phyloP scores from a whole-genome alignment of 2,113 vertebrate species.

The Chaetodon trifascialis region DNA sequence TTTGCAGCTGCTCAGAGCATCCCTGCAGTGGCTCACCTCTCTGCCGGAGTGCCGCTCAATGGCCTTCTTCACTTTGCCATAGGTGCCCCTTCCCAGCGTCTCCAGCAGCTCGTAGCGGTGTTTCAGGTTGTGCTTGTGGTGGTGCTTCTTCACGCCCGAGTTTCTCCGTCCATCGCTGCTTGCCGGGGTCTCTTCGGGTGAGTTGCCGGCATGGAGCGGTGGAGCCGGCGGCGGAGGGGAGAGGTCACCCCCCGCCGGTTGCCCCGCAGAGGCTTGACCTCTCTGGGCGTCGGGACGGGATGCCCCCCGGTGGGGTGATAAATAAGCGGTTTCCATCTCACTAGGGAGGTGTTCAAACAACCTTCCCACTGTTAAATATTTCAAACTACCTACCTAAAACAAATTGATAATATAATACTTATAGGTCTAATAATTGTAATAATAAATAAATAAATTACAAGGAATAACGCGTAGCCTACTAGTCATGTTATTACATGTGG shows the following conservation, averaged over 20 bases:
- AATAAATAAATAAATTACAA: constrained; percentile 88
- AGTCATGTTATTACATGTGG: constrained; percentile 73
- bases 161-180: constrained; percentile 79
- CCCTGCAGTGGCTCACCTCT: constrained; percentile 88
- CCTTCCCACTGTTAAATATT: constrained; percentile 74
- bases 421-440: constrained; percentile 79
- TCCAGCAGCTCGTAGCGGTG: constrained; percentile 98
- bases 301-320: constrained; percentile 71
- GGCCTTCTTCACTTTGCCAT: constrained; percentile 98
- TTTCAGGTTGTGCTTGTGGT: constrained; percentile 99
- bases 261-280: constrained; percentile 55
- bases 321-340: constrained; percentile 82
- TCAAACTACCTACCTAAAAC: constrained; percentile 66
- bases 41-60: constrained; percentile 95
- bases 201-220: constrained; percentile 49
- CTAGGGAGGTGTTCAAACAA: constrained; percentile 55
- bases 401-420: constrained; percentile 82
- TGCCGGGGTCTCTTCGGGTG: constrained; percentile 58
- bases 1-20: constrained; percentile 12
- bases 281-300: constrained; percentile 63
- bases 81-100: constrained; percentile 96
- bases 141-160: constrained; percentile 94
- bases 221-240: constrained; percentile 43
- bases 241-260: constrained; percentile 52
- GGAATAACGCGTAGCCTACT: constrained; percentile 65